Evolutionary conservation across 2,888 invertebrate species (phyloP).

Genomic region (Stenchaetothrips biformis): DNA sequence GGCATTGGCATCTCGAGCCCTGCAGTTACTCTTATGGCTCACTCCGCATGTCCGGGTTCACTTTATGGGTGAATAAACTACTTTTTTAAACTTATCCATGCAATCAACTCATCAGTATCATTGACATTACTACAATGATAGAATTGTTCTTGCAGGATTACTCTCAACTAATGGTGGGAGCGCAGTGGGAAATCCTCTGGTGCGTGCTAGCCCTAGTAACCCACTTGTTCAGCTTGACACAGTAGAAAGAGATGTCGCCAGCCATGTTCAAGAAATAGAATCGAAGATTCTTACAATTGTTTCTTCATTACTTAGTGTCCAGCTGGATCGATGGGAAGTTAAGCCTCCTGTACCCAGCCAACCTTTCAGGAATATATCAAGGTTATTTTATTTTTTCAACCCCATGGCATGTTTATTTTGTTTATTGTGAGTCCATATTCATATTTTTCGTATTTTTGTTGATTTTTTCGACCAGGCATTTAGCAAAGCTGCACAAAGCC

Average conservation of each 20-base stretch:
- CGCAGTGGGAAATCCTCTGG: neutral
- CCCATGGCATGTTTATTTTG: constrained; percentile 22
- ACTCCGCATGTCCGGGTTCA: constrained; percentile 66
- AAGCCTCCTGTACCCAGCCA: constrained; percentile 92
- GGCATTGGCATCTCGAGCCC: constrained; percentile 75
- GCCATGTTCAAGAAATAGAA: constrained; percentile 89
- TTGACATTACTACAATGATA: neutral
- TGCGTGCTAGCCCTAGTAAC: neutral
- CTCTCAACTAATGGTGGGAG: neutral
- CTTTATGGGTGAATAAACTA: constrained; percentile 52
- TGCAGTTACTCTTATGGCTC: constrained; percentile 76
- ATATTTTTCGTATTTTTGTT: constrained; percentile 46
- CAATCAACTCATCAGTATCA: neutral
- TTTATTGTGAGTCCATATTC: neutral
- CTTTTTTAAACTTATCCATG: neutral
- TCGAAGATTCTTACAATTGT: constrained; percentile 88
- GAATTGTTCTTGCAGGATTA: neutral
- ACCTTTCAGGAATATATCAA: constrained; percentile 78
- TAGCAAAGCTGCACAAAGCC: constrained; percentile 87
- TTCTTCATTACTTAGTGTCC: constrained; percentile 73
- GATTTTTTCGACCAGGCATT: constrained; percentile 53
- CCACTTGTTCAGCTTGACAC: constrained; percentile 51
- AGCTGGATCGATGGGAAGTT: constrained; percentile 85
- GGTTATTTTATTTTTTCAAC: constrained; percentile 42
- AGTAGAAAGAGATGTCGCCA: constrained; percentile 72